These are phyloP conservation scores for Tiphia femorata DNA, from an alignment of 2,888 invertebrate genomes.

Conservation along the genomic window DNA sequence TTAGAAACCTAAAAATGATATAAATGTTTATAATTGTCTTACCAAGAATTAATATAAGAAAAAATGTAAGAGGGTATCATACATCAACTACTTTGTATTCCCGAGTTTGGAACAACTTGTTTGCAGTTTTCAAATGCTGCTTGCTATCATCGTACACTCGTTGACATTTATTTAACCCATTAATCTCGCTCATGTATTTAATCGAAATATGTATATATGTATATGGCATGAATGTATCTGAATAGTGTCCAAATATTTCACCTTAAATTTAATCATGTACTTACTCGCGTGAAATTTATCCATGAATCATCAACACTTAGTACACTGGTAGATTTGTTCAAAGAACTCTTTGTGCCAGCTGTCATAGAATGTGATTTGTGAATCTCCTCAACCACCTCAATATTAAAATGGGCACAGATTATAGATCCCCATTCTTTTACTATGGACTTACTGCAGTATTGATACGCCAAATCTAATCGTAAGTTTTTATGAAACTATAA, in stretches of 20 bases:
- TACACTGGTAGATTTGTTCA: neutral
- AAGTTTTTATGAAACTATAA: conserved; percentile 45
- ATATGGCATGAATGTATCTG: too few species aligned
- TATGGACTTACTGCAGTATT: conserved; percentile 57
- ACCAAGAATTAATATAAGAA: conserved; percentile 1
- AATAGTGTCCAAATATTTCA: neutral
- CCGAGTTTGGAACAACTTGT: neutral
- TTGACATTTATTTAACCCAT: conserved; percentile 40
- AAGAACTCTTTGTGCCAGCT: neutral
- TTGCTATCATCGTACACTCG: neutral
- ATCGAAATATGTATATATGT: neutral
- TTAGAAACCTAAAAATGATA: conserved; percentile 22
- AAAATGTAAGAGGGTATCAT: conserved; percentile 1
- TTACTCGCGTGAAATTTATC: conserved; percentile 11
- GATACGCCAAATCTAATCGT: conserved; percentile 31
- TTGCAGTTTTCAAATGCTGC: neutral
- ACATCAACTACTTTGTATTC: neutral
- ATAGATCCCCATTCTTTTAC: conserved; percentile 62
- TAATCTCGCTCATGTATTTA: conserved; percentile 34
- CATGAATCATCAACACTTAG: conserved; percentile 6
- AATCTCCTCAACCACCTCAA: conserved; percentile 46
- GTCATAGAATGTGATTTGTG: conserved; percentile 58
- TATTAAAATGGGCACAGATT: conserved; percentile 61
- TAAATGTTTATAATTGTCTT: too few species aligned
- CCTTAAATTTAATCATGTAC: too few species aligned